phyloP scores from a whole-genome alignment of 2,113 vertebrate genomes.

The Osmerus eperlanus region DNA sequence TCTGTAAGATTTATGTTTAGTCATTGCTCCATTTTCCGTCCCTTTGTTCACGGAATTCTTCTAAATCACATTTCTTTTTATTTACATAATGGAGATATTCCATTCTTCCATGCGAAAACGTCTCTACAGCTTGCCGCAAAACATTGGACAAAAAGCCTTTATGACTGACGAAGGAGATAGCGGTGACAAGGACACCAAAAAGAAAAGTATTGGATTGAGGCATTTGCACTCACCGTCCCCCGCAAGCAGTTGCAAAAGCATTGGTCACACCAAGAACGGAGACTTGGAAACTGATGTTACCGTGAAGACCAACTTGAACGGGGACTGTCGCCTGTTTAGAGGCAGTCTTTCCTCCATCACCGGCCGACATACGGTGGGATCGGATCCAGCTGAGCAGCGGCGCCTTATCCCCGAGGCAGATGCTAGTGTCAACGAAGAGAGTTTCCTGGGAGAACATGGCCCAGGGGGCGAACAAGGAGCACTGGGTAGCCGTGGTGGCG shows the following conservation, averaged over 20 bases:
- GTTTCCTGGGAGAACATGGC: conserved; percentile 70
- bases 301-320: conserved; percentile 88
- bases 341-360: conserved; percentile 91
- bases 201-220: conserved; percentile 90
- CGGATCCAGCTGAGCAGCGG: conserved; percentile 84
- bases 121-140: conserved; percentile 95
- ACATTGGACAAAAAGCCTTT: conserved; percentile 83
- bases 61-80: not conserved
- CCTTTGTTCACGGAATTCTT: conserved; percentile 18
- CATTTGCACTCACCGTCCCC: conserved; percentile 79
- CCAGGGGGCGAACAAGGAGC: conserved; percentile 69
- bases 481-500: conserved; percentile 46
- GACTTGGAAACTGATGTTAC: conserved; percentile 76
- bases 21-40: conserved; percentile 29
- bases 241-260: conserved; percentile 69
- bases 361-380: conserved; percentile 77
- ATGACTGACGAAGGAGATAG: conserved; percentile 81
- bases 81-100: conserved; percentile 83
- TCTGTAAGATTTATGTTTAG: conserved; percentile 52
- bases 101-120: conserved; percentile 96
- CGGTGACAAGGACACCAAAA: conserved; percentile 80
- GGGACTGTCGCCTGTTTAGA: conserved; percentile 90
- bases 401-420: conserved; percentile 86
- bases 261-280: conserved; percentile 65
- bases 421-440: conserved; percentile 61